Evolutionary conservation across 2,113 vertebrate genomes (phyloP).

Genomic region (Girardinichthys multiradiatus): DNA sequence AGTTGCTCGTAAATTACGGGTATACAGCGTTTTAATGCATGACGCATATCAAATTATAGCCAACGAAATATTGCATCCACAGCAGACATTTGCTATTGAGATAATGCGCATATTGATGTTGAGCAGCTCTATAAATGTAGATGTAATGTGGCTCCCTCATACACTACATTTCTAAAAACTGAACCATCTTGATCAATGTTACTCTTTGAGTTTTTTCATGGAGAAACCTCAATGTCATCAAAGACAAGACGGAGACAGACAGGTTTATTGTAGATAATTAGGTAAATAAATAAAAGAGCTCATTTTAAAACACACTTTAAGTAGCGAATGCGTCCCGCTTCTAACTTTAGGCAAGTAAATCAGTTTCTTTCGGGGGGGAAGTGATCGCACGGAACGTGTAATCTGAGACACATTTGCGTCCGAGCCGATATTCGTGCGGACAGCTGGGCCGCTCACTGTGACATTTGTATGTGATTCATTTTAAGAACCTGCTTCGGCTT

Average conservation of each 20-base stretch:
- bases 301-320: not conserved
- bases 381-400: conserved; percentile 33
- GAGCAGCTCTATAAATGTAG: too few relatives aligned
- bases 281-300: not conserved
- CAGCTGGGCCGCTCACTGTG: not conserved
- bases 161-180: not conserved
- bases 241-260: not conserved
- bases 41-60: too few relatives aligned
- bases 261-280: not conserved
- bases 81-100: too few relatives aligned
- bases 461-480: not conserved
- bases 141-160: too few relatives aligned
- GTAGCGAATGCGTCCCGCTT: rapidly evolving
- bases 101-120: too few relatives aligned
- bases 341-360: not conserved
- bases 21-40: too few relatives aligned
- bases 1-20: too few relatives aligned
- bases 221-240: not conserved
- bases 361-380: not conserved
- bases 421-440: conserved; percentile 26
- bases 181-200: conserved; percentile 14
- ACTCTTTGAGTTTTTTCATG: conserved; percentile 37
- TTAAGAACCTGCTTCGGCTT: not conserved
- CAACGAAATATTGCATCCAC: too few relatives aligned
- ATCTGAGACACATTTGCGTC: not conserved